phyloP scores from a whole-genome alignment of 2,113 vertebrate species.

The Romanogobio albipinnatus region DNA sequence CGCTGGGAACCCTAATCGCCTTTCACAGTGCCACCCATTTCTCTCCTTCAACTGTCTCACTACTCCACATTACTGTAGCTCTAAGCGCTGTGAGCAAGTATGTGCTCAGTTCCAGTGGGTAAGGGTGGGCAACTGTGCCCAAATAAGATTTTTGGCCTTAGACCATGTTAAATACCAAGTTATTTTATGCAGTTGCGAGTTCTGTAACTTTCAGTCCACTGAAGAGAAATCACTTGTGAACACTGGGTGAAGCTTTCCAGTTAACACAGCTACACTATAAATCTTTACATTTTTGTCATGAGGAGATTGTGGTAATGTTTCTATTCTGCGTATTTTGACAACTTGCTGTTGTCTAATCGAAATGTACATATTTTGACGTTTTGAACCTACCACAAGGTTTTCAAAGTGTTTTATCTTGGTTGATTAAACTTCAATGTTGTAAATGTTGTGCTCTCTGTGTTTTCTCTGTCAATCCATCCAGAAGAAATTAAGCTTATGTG shows the following conservation, averaged over 20 bases:
- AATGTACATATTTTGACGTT: not conserved
- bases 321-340: not conserved
- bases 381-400: not conserved
- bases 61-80: constrained; percentile 60
- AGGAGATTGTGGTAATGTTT: not conserved
- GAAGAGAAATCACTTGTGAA: not conserved
- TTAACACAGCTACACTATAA: too few species aligned
- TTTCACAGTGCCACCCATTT: constrained; percentile 64
- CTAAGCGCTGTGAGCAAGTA: constrained; percentile 51
- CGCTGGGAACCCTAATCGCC: constrained; percentile 68
- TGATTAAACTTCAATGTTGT: not conserved
- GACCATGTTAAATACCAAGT: constrained; percentile 16
- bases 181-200: not conserved
- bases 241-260: not conserved
- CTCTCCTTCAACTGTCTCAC: constrained; percentile 64
- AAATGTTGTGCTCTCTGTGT: not conserved
- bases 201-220: constrained; percentile 2
- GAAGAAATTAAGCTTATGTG: too few species aligned
- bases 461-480: not conserved
- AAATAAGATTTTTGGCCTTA: not conserved
- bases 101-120: constrained; percentile 9
- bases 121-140: not conserved
- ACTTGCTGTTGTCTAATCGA: not conserved
- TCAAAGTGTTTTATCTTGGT: not conserved
- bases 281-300: not conserved